Evolutionary conservation across 2,797 vertebrate species (phyloP).

Genomic region (Morus bassanus): DNA sequence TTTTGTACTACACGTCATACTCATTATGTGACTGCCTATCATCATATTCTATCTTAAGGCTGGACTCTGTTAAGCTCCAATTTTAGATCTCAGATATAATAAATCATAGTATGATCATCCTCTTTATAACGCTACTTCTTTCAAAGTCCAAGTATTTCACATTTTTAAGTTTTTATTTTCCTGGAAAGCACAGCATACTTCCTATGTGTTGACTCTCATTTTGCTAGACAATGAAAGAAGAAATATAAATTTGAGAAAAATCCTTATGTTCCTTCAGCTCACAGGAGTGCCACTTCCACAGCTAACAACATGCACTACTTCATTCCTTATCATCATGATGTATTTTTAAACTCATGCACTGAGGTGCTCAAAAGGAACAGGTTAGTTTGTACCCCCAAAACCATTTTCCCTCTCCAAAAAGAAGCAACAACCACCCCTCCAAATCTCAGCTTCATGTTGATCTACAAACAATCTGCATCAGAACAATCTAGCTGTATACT

Average conservation of each 20-base stretch:
- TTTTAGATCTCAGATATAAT: background rate
- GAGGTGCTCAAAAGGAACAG: background rate
- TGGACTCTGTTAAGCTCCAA: background rate
- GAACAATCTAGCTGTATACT: background rate
- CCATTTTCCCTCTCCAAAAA: background rate
- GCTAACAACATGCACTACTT: background rate
- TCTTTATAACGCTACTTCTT: background rate
- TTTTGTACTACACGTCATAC: background rate
- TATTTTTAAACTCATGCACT: background rate
- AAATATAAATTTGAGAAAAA: background rate
- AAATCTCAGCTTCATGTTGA: background rate
- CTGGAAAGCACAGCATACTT: background rate
- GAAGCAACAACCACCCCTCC: background rate
- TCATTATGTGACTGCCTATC: slow-evolving; percentile 22
- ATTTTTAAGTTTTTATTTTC: background rate
- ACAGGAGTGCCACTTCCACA: background rate
- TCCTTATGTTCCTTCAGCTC: background rate
- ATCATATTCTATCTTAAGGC: background rate
- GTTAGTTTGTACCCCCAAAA: background rate
- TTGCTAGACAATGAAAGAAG: background rate
- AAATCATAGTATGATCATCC: background rate
- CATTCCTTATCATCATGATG: background rate
- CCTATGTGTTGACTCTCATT: background rate
- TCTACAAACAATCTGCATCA: background rate
- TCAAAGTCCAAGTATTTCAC: background rate